These are phyloP conservation scores for Cyclophora albipunctata DNA, from an alignment of 2,888 invertebrate genomes.

Conservation along the genomic window DNA sequence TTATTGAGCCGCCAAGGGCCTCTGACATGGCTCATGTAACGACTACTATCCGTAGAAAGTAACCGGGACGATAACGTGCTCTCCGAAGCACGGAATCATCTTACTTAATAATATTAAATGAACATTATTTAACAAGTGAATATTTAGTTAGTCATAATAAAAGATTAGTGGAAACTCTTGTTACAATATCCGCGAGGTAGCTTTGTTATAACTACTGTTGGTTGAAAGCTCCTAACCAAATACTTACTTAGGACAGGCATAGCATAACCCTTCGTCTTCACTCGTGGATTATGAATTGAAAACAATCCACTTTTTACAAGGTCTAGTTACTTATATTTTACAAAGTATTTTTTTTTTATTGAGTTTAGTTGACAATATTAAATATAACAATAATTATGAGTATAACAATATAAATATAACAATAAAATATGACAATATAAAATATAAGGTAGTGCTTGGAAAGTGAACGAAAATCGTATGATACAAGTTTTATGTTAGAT, in stretches of 20 bases:
- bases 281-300: conserved; percentile 8
- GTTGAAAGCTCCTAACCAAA: conserved; percentile 16
- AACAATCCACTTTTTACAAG: neutral
- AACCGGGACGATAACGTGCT: too few species aligned
- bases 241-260: conserved; percentile 16
- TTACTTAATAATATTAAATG: conserved; percentile 1
- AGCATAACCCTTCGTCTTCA: neutral
- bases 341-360: neutral
- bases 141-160: neutral
- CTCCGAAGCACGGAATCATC: too few species aligned
- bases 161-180: neutral
- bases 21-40: too few species aligned
- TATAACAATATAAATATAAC: too few species aligned
- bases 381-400: neutral
- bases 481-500: too few species aligned
- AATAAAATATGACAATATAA: too few species aligned
- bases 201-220: conserved; percentile 9
- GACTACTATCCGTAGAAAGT: too few species aligned
- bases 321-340: neutral
- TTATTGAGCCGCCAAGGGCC: too few species aligned
- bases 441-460: too few species aligned
- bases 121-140: neutral
- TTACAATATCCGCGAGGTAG: conserved; percentile 3
- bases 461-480: too few species aligned
- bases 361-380: neutral